Base-by-base conservation (phyloP, 1,140 invertebrate species). In the Cyclina sinensis region DNA sequence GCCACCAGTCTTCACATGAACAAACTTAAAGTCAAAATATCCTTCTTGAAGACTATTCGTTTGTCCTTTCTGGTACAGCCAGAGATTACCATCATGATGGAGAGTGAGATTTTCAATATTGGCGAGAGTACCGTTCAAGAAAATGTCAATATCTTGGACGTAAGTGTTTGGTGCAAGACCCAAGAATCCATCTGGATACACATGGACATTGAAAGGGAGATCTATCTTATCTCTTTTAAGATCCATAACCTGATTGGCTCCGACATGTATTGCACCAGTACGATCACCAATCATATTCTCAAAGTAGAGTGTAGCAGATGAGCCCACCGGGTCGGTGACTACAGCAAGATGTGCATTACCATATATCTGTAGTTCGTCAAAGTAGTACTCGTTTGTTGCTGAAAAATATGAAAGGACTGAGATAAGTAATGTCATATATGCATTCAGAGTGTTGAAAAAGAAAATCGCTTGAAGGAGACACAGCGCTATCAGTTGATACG, bases 241-340 rank as follows among this genome's bases (percentile, higher is more conserved):
- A 81, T 94, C 92, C 92, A 94, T 92, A 0, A 81, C 87, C 79
- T 93, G 92, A 32, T 89, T 88, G 30, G 74, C 80, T 16, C 92
- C 92, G 12, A 94, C 89, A 82, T 94, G 93, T 30, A 94, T 84
- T 3, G 92, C 90, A 7, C 93, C 93, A 12, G 91, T 91, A n/a
- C 93, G 79, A 73, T 94, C 93, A 24, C 93, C 93, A 32, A 94
- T 94, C 92, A 94, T 94, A 88, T 94, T 91, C 46, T 90, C 86
- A 70, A 94, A 94, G 70, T 79, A 82, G 16, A 93, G 39, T 14
- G 79, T 91, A 0, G 92, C 92, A 4, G 51, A 46, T 7, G 68
- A 37, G 51, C 87, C 88, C n/a, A 91, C 85, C 14, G 92, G 91
- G 30, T 91, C 78, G 2, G 93, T 94, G 21, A 92, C 80, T 9